phyloP scores from a whole-genome alignment of 2,113 vertebrate genomes.

The Cinclus cinclus region DNA sequence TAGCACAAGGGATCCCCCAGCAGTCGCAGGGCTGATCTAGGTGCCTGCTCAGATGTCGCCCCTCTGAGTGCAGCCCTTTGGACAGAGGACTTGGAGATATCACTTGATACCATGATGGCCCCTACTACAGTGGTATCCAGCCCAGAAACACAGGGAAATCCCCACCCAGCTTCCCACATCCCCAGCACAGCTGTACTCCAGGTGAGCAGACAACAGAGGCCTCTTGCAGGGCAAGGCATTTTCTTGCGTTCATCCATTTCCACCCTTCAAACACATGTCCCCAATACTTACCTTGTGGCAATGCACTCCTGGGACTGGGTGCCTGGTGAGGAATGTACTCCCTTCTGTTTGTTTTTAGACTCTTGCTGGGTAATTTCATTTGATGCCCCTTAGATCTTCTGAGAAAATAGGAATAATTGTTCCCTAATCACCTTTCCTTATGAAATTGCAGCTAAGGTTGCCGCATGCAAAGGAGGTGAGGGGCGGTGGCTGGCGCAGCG shows the following conservation, averaged over 20 bases:
- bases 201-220: background rate
- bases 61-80: background rate
- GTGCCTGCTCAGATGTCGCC: background rate
- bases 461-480: background rate
- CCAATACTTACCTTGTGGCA: accelerated
- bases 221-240: background rate
- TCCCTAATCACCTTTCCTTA: background rate
- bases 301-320: background rate
- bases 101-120: background rate
- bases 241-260: background rate
- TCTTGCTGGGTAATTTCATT: background rate
- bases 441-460: background rate
- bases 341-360: slow-evolving; percentile 18
- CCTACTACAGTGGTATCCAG: background rate
- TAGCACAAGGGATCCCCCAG: background rate
- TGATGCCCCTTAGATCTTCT: slow-evolving; percentile 32
- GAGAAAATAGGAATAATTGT: slow-evolving; percentile 32
- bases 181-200: background rate
- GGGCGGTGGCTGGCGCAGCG: background rate
- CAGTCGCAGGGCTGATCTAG: accelerated
- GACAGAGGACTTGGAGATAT: background rate
- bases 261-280: background rate
- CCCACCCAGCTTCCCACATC: background rate
- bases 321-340: background rate
- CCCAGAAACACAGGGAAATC: background rate